These are phyloP conservation scores for Parus major DNA, from an alignment of 2,113 vertebrate genomes.

Conservation along the genomic window DNA sequence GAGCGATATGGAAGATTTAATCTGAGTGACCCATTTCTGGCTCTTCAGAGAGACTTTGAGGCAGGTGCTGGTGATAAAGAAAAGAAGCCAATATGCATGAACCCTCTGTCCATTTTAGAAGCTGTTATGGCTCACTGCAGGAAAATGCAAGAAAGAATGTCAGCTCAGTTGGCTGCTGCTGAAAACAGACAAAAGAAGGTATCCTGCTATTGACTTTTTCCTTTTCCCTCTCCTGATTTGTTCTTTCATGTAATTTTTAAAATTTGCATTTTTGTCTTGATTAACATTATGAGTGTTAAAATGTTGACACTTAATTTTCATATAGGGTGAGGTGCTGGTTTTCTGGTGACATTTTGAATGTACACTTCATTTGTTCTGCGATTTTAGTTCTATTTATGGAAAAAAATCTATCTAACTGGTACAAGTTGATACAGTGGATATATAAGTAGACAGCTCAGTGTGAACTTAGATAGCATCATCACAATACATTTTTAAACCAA, in stretches of 20 bases:
- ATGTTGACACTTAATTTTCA: neutral
- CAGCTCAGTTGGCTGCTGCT: conserved; percentile 90
- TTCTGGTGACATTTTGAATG: neutral
- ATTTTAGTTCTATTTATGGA: neutral
- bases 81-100: conserved; percentile 87
- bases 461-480: neutral
- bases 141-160: conserved; percentile 98
- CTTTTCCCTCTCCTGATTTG: neutral
- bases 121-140: conserved; percentile 97
- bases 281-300: neutral
- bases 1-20: conserved; percentile 95
- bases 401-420: neutral
- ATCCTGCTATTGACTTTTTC: neutral
- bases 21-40: conserved; percentile 95
- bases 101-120: conserved; percentile 93
- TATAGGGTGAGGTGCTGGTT: neutral
- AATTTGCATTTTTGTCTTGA: neutral
- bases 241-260: neutral
- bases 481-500: neutral
- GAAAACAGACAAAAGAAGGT: conserved; percentile 97
- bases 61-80: conserved; percentile 84
- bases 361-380: neutral
- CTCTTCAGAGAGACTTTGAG: conserved; percentile 94
- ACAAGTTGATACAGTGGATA: neutral
- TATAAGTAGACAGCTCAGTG: neutral